Evolutionary conservation across 2,797 vertebrate genomes (phyloP).

Genomic region (Telmatherina bonti): DNA sequence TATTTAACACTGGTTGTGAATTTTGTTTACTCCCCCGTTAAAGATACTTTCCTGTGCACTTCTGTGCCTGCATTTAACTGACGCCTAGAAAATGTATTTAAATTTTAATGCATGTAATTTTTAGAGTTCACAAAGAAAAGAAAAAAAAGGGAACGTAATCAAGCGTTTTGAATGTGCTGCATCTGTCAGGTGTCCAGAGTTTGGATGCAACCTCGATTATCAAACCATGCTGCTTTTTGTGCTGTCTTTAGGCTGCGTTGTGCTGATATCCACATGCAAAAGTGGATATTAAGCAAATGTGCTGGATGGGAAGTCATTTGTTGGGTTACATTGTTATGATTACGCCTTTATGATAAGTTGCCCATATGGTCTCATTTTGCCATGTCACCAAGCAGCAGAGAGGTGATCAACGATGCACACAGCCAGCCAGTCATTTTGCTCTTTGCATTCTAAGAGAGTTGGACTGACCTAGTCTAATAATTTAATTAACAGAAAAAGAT

Average conservation of each 20-base stretch:
- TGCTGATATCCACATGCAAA: neutral
- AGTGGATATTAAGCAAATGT: slow-evolving; percentile 3
- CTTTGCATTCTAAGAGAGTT: slow-evolving; percentile 20
- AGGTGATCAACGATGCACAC: slow-evolving; percentile 7
- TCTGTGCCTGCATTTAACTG: slow-evolving; percentile 20
- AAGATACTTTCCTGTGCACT: slow-evolving; percentile 6
- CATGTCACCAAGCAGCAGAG: neutral
- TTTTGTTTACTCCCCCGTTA: slow-evolving; percentile 15
- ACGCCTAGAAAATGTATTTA: slow-evolving; percentile 3
- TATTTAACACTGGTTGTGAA: neutral
- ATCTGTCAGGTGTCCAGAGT: slow-evolving; percentile 14
- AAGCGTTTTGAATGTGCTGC: slow-evolving; percentile 39
- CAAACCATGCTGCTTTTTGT: slow-evolving; percentile 15
- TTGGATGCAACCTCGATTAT: slow-evolving; percentile 18
- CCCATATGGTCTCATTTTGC: slow-evolving; percentile 3
- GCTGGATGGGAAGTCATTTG: slow-evolving; percentile 4
- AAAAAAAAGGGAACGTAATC: slow-evolving; percentile 12
- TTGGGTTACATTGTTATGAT: neutral
- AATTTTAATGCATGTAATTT: slow-evolving; percentile 11
- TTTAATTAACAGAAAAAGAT: slow-evolving; percentile 63
- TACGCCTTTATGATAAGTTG: neutral
- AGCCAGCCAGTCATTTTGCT: neutral
- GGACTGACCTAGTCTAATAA: slow-evolving; percentile 30
- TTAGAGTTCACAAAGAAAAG: slow-evolving; percentile 6
- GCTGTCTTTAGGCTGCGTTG: slow-evolving; percentile 17